Base-by-base conservation (phyloP, 2,888 invertebrate genomes). In the Ischnus inquisitorius region DNA sequence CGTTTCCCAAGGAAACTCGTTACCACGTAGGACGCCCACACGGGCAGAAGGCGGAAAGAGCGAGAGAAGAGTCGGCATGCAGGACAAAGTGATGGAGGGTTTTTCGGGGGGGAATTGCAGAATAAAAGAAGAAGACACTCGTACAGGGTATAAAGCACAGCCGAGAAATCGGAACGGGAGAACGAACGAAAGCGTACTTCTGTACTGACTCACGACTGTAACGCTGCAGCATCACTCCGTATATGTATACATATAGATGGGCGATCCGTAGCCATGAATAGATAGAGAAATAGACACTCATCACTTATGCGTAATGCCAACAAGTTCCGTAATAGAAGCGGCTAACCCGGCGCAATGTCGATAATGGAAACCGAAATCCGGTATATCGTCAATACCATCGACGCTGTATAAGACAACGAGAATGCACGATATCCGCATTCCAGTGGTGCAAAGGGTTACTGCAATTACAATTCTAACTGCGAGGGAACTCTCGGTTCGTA, bases 381-480 rank as follows among this genome's bases (percentile, higher is more conserved):
- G 79, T 72, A 74, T 76, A 79, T 71, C 65, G 71, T 81, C 71
- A 75, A 80, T 57, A 71, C 48, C 68, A 72, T 60, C 64, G 22
- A 51, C 71, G 68, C 64, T 41, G 48, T 46, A 60, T 39, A 74
- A 43, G 77, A 85, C 76, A 77, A 77, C 28, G 57, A 60, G 75
- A 57, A 75, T 60, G 76, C 76, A 79, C 71, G 79, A 39, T 79
- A 76, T 67, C 75, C 69, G 78, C 79, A 84, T 79, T 84, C 83
- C 80, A 62, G 22, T 79, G 71, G 78, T 46, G 54, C 72, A 65
- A 74, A 80, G 83, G 84, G 81, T 83, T 74, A 19, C 72, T 72
- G 84, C 85, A 86, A 86, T 87, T 85, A 87, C 86, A 75, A 87
- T 86, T 85, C 85, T 67, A 84, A 80, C 83, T 69, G 85, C 71